Conservation (phyloP, 2,888 invertebrate species). For the Craniophora ligustri region DNA sequence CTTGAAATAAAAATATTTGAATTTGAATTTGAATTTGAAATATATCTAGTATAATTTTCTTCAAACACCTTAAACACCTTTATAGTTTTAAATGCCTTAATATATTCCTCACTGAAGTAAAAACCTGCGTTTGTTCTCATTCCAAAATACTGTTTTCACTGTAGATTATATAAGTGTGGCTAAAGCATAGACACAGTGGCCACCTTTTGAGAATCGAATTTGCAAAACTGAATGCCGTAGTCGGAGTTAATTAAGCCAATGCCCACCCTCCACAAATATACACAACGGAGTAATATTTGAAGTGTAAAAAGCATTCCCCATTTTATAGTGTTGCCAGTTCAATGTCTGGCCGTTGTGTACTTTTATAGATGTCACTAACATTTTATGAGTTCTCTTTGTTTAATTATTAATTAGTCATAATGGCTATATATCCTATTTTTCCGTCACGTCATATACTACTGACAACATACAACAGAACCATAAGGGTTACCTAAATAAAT, state of each 20-base stretch:
- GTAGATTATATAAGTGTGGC: conserved; percentile 7
- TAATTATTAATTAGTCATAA: conserved; percentile 13
- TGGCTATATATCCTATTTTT: no score
- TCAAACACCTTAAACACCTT: no score
- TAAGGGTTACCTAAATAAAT: no score
- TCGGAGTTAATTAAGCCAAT: conserved; percentile 61
- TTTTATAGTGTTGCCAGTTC: conserved; percentile 38
- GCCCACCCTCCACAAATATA: conserved; percentile 52
- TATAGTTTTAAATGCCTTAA: no score
- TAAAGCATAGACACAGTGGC: conserved; percentile 4
- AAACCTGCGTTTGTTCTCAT: no score
- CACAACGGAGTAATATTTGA: conserved; percentile 51
- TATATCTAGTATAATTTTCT: no score
- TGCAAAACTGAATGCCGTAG: conserved; percentile 56
- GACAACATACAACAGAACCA: no score
- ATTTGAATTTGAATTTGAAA: no score
- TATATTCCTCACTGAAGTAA: no score
- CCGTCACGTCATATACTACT: no score
- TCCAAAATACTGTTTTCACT: conserved; percentile 9
- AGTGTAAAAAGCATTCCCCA: conserved; percentile 47
- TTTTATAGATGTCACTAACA: conserved; percentile 34
- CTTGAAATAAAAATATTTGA: no score
- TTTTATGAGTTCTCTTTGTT: conserved; percentile 22
- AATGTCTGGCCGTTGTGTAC: conserved; percentile 34
- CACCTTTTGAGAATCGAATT: conserved; percentile 60